These are phyloP conservation scores for Crotalus horridus DNA, from an alignment of 2,113 vertebrate genomes.

Conservation along the genomic window DNA sequence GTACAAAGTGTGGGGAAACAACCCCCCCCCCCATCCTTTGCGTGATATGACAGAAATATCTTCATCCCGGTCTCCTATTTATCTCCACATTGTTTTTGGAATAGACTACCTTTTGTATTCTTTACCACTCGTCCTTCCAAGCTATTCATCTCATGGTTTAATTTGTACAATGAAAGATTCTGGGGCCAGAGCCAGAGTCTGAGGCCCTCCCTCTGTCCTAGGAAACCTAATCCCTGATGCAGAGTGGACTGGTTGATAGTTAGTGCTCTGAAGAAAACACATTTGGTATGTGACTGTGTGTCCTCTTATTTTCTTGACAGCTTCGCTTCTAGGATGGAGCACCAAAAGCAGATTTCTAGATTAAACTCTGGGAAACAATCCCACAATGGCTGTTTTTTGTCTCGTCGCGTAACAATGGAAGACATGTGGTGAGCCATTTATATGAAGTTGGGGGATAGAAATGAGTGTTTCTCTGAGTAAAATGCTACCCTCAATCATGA, in stretches of 20 bases:
- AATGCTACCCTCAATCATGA: not conserved
- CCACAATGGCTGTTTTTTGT: not conserved
- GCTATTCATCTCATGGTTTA: conserved; percentile 3
- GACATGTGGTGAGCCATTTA: not conserved
- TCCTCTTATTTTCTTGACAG: not conserved
- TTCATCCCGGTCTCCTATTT: not conserved
- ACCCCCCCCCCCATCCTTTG: not conserved
- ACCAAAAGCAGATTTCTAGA: not conserved
- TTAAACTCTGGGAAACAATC: not conserved
- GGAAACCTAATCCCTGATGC: not conserved
- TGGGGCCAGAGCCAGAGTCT: not conserved
- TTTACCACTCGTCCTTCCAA: not conserved
- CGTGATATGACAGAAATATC: not conserved
- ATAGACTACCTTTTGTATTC: not conserved
- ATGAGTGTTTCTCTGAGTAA: not conserved
- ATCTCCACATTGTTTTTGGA: not conserved
- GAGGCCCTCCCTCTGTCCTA: not conserved
- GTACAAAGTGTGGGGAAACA: not conserved
- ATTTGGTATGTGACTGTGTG: not conserved
- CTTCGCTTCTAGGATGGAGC: not conserved
- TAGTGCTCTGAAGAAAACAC: not conserved
- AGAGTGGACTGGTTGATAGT: not conserved
- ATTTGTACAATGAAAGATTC: conserved; percentile 15
- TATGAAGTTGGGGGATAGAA: not conserved
- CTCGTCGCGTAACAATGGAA: no score